Percentiles rank a stretch among this genome's conserved stretches.
phyloP scores from a whole-genome alignment of 92 coral and sea anemone genomes.

The Siderastrea siderea region DNA sequence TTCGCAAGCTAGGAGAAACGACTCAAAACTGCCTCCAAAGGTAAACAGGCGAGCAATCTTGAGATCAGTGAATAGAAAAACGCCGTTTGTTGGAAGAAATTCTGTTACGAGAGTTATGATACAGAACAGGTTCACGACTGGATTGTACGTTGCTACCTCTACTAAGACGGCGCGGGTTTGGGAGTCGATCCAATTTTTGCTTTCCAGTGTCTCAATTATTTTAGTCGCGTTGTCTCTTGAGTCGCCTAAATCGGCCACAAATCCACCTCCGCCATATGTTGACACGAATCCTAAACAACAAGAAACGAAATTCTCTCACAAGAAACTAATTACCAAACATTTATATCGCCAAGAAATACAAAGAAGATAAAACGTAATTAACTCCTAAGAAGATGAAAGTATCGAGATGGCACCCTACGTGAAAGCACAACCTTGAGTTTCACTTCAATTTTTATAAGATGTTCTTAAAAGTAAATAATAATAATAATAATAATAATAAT shows the following conservation, averaged over 20 bases:
- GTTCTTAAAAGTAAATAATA: too few relatives aligned
- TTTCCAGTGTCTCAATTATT: constrained; percentile 72
- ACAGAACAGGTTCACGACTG: constrained; percentile 87
- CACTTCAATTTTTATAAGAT: too few relatives aligned
- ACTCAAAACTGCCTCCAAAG: constrained; percentile 88
- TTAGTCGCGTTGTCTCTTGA: constrained; percentile 71
- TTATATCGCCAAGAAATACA: too few relatives aligned
- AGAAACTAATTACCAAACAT: too few relatives aligned
- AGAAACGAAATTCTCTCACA: too few relatives aligned
- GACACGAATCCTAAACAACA: constrained; percentile 65
- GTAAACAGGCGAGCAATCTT: constrained; percentile 95
- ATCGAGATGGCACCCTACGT: too few relatives aligned
- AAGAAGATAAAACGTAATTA: too few relatives aligned
- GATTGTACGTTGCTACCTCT: constrained; percentile 87
- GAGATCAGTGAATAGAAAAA: constrained; percentile 80
- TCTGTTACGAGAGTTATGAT: constrained; percentile 83
- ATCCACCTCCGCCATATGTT: constrained; percentile 87
- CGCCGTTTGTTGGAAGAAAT: constrained; percentile 90
- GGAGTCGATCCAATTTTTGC: constrained; percentile 85
- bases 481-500: too few relatives aligned
- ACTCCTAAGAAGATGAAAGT: too few relatives aligned
- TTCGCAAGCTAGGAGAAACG: constrained; percentile 82
- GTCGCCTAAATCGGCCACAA: constrained; percentile 86
- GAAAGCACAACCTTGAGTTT: too few relatives aligned
- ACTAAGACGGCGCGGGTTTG: constrained; percentile 86